Evolutionary conservation across 1,140 invertebrate genomes (phyloP).

Genomic region (Trichonephila clavata): DNA sequence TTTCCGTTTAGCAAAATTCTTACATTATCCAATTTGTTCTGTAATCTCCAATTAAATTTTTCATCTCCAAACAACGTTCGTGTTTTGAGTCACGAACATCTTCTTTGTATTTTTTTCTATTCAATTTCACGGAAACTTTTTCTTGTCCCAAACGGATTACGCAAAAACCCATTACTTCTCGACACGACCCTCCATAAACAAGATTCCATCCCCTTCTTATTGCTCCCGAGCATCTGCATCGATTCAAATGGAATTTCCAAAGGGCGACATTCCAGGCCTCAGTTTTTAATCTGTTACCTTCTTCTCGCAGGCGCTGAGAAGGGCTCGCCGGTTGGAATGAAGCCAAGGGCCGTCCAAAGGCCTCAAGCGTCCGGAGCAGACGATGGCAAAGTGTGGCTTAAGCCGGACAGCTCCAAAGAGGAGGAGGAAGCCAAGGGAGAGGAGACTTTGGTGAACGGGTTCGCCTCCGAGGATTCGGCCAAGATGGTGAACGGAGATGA

Average conservation of each 20-base stretch:
- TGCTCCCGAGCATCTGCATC: not conserved
- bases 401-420: constrained; percentile 57
- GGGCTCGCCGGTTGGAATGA: constrained; percentile 60
- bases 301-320: constrained; percentile 50
- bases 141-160: not conserved
- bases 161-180: not conserved
- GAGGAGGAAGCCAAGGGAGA: constrained; percentile 21
- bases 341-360: constrained; percentile 63
- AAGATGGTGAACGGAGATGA: constrained; percentile 72
- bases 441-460: constrained; percentile 65
- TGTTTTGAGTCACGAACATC: not conserved
- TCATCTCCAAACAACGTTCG: too few species aligned
- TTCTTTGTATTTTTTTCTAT: not conserved
- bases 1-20: too few species aligned
- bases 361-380: constrained; percentile 1
- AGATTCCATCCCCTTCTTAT: not conserved
- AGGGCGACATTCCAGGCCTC: not conserved
- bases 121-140: not conserved
- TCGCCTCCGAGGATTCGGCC: constrained; percentile 36
- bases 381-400: constrained; percentile 69
- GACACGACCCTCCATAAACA: too few species aligned
- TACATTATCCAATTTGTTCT: too few species aligned
- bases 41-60: too few species aligned
- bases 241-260: not conserved
- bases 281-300: not conserved